Evolutionary conservation across 1,140 invertebrate genomes (phyloP), one percentile per base, ranked within the genome.

Genomic region (Hyles vespertilio): DNA sequence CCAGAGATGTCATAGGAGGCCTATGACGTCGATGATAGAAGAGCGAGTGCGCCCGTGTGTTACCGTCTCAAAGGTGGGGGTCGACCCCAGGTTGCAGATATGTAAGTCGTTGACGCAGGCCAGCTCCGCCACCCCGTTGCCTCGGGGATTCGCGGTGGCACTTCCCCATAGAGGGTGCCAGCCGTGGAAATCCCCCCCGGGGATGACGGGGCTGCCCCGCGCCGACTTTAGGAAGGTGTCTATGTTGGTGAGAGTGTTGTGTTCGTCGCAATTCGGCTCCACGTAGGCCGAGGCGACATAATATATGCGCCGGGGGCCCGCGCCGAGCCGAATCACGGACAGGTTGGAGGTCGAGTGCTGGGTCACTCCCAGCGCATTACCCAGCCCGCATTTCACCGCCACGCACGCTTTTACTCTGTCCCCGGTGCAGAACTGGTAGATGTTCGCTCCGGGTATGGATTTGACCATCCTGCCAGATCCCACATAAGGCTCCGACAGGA

Each of bases 21-120:
- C 2, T 0, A 63, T 65, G 1, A 69, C 3, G 36, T 69, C 67
- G 3, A 69, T 59, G 7, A 65, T 59, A 2, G 62, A 65, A 0
- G 49, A 12, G 2, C 52, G 5, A 3, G 32, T 9, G 9, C 43
- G 40, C 2, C 45, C 46, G 12, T 59, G 33, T 0, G 56, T 58
- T 2, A 59, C 32, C 0, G 54, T 58, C n/a, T 59, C 59, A 51
- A 59, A 62, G 1, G 65, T 67, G 3, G 60, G 59, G 3, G 34
- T 48, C 1, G 49, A 5, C 5, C 59, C 52, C 1, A 11, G 5
- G 34, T 63, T 67, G 32, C 56, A 59, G 8, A 52, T 9, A 5
- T n/a, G 32, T n/a, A 67, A 5, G 32, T 59, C 48, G 12, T 56
- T 56, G 6, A 9, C n/a, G 1, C 8, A 8, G 1, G 40, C 48